Percentiles rank a stretch among this genome's conserved stretches.
These are phyloP conservation scores for Corythaixoides concolor DNA, from an alignment of 2,113 vertebrate genomes.

Conservation along the genomic window DNA sequence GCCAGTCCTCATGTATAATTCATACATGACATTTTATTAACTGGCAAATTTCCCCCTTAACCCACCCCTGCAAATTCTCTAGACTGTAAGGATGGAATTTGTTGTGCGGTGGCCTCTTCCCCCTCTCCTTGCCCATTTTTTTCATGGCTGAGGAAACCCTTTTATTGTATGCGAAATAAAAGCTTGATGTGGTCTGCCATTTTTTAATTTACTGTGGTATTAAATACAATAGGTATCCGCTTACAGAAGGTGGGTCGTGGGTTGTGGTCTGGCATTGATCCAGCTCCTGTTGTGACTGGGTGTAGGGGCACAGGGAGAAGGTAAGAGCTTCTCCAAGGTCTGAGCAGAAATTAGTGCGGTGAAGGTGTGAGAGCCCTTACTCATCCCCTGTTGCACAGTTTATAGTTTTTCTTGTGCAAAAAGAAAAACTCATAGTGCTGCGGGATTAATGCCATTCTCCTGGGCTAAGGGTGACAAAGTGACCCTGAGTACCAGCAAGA, in stretches of 20 bases:
- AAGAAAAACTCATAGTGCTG: too few relatives aligned
- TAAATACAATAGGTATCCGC: conserved; percentile 44
- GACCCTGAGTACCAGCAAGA: neutral
- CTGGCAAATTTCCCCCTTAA: conserved; percentile 53
- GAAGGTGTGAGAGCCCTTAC: neutral
- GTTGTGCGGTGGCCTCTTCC: conserved; percentile 55
- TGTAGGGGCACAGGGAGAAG: neutral
- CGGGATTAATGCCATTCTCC: neutral
- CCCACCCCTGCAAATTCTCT: conserved; percentile 20
- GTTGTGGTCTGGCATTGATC: conserved; percentile 42
- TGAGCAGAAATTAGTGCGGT: neutral
- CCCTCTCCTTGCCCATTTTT: conserved; percentile 32
- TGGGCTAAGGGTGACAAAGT: neutral
- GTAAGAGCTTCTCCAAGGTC: neutral
- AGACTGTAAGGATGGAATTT: conserved; percentile 56
- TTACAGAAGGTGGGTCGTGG: conserved; percentile 24
- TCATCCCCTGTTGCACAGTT: neutral
- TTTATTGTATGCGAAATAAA: conserved; percentile 57
- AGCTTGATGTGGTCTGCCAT: conserved; percentile 59
- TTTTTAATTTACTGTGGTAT: conserved; percentile 59
- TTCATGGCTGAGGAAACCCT: conserved; percentile 61
- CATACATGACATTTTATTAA: conserved; percentile 56
- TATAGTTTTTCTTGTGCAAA: neutral
- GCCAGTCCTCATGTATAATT: conserved; percentile 31
- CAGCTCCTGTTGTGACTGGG: neutral